These are phyloP conservation scores for Spodoptera exigua DNA, from an alignment of 2,888 invertebrate species.

Conservation along the genomic window DNA sequence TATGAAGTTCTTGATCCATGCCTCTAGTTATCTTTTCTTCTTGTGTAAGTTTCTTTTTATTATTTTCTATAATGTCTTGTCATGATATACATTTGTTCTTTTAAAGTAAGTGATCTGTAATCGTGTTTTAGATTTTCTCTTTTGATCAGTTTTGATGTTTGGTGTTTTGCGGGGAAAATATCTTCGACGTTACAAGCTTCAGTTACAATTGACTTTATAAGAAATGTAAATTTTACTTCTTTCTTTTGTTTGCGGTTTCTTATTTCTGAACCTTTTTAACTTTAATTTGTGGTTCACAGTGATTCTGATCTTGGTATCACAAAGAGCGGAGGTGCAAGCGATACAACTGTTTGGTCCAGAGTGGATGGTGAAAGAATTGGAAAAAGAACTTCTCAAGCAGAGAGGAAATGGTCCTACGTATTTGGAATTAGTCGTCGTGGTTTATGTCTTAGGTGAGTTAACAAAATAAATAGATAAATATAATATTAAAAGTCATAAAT, in stretches of 20 bases:
- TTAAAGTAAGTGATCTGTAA: too few relatives aligned
- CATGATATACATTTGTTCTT: too few relatives aligned
- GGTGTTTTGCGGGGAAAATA: too few relatives aligned
- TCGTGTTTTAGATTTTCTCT: background rate
- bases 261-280: background rate
- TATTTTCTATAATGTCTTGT: background rate
- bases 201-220: too few relatives aligned
- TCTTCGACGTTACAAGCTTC: too few relatives aligned
- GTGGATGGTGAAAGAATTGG: constrained; percentile 90
- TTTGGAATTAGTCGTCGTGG: constrained; percentile 94
- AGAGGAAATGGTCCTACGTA: constrained; percentile 96
- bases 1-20: constrained; percentile 98
- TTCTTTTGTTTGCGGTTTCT: too few relatives aligned
- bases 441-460: constrained; percentile 95
- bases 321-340: constrained; percentile 94
- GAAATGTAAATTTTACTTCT: too few relatives aligned
- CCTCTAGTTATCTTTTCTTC: constrained; percentile 97
- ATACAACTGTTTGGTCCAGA: constrained; percentile 93
- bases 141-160: constrained; percentile 4
- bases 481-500: background rate
- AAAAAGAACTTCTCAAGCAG: constrained; percentile 91
- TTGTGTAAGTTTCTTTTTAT: constrained; percentile 13
- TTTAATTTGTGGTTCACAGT: constrained; percentile 86
- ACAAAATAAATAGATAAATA: background rate
- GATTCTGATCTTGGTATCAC: constrained; percentile 96